Evolutionary conservation across 2,888 invertebrate genomes (phyloP).

Genomic region (Hoplodrina ambigua): DNA sequence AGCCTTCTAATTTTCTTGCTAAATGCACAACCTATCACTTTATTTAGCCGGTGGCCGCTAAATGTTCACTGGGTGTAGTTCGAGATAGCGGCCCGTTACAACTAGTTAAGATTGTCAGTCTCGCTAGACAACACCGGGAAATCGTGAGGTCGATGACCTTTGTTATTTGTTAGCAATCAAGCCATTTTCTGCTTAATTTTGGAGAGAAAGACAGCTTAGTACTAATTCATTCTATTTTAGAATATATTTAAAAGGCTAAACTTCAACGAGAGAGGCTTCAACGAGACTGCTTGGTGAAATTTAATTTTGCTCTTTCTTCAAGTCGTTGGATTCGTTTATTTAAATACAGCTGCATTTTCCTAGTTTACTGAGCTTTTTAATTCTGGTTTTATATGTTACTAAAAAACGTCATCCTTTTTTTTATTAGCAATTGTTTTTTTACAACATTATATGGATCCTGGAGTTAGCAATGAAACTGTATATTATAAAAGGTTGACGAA

Average conservation of each 20-base stretch:
- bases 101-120: conserved; percentile 52
- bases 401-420: too few relatives aligned
- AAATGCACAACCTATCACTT: conserved; percentile 1
- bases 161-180: conserved; percentile 27
- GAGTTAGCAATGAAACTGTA: neutral
- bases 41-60: conserved; percentile 30
- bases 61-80: conserved; percentile 54
- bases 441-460: neutral
- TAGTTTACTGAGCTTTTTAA: neutral
- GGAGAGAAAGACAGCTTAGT: neutral
- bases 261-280: too few relatives aligned
- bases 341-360: neutral
- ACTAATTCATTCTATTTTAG: neutral
- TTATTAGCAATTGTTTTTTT: too few relatives aligned
- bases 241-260: neutral
- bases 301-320: neutral
- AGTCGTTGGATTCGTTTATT: neutral
- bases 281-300: neutral
- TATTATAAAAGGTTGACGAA: neutral
- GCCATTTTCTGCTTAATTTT: conserved; percentile 22
- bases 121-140: conserved; percentile 43
- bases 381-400: too few relatives aligned
- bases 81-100: conserved; percentile 50
- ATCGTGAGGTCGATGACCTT: conserved; percentile 47
- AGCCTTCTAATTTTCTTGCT: conserved; percentile 19